These are phyloP conservation scores for Aphis craccivora DNA, from an alignment of 1,140 invertebrate genomes.

Conservation along the genomic window DNA sequence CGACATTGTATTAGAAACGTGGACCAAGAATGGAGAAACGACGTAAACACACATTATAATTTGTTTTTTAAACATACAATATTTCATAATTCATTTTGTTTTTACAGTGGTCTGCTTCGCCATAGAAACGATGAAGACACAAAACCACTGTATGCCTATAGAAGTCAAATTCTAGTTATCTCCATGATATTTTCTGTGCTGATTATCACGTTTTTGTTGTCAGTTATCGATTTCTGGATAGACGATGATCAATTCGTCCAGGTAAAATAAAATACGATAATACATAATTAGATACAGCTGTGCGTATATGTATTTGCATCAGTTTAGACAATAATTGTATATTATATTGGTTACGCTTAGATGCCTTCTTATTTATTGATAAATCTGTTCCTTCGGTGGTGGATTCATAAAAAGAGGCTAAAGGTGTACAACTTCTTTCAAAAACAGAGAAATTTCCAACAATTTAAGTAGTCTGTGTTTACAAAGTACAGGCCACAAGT, in stretches of 20 bases:
- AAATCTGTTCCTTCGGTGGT: no score
- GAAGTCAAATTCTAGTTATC: neutral
- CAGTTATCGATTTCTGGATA: neutral
- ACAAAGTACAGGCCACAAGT: neutral
- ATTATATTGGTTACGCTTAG: no score
- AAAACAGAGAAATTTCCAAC: neutral
- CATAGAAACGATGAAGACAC: neutral
- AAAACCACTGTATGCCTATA: neutral
- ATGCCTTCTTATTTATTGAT: no score
- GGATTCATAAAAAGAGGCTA: neutral
- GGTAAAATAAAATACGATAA: neutral
- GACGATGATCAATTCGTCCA: neutral
- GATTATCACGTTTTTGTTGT: neutral
- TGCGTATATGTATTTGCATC: no score
- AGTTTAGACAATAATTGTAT: neutral
- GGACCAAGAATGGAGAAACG: neutral
- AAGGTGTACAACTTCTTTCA: neutral
- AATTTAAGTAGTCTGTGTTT: neutral
- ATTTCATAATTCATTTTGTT: neutral
- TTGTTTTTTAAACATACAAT: neutral
- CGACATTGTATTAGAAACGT: constrained; percentile 11
- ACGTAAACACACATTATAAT: neutral
- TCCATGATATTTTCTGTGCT: neutral
- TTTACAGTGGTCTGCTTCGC: neutral
- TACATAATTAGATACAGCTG: neutral